Evolutionary conservation across 1,140 invertebrate genomes (phyloP), one percentile per base, ranked within the genome.

Genomic region (Rhopalosiphum maidis): DNA sequence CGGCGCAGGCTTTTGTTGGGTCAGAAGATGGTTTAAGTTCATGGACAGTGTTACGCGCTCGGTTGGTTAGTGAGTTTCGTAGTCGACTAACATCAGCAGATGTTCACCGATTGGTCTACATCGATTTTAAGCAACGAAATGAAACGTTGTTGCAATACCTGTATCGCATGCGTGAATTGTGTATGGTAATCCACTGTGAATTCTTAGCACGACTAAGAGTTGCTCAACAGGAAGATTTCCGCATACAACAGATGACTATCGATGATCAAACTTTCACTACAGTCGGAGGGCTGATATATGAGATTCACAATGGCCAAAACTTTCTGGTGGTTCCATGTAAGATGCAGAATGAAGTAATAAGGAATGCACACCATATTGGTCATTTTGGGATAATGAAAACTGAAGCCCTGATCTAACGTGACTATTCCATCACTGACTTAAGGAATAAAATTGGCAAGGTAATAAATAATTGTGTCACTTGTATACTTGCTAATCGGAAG

Each of bases 291-390:
- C 11, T 88, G 87, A 51, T 88, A 51, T 88, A 51, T 15, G 87
- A 88, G 30, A 35, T 54, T n/a, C 87, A 30, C 2, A 37, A 88
- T 88, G 87, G 48, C n/a, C 46, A 35, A 51, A 54, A 88, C 37
- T 51, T 88, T 21, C 22, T 88, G 2, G 87, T 51, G 2, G 18
- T 88, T 35, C 46, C 87, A n/a, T 51, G n/a, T n/a, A 88, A 88
- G 87, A 88, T 88, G 87, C 83, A 85, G 21, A 85, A 43, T 85
- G 37, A 54, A 54, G 87, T 54, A 4, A 88, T 88, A 48, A 48
- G 87, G 30, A 37, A 88, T 1, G 43, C 87, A 51, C 87, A 88
- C 46, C 25, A 88, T 9, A 88, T 88, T 51, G 46, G 87, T 88
- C 87, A 88, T 6, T 88, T 88, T 54, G 87, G 87, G 2, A 37